Base-by-base conservation (phyloP, 2,888 invertebrate species). In the Cybosia mesomella region DNA sequence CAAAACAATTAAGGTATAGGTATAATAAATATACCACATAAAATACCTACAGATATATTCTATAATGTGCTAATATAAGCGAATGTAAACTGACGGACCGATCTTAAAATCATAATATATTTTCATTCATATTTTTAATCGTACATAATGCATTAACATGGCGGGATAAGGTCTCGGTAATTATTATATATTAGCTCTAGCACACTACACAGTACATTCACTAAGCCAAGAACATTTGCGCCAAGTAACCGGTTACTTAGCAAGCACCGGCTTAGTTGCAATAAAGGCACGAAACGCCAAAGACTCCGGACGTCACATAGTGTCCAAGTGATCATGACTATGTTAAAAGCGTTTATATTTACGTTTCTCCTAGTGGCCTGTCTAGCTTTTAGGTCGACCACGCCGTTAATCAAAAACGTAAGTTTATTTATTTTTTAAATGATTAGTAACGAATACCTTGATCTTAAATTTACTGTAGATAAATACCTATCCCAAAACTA, bases 351-450 rank as follows among this genome's bases (percentile, higher is more conserved):
- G n/a, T 67, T 77, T 0, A 34, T 77, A 34, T 34, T 85, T 18
- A 64, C 74, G 21, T 54, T 81, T 58, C 22, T 85, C 28, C 39
- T 81, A 28, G 74, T 74, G 9, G 67, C 72, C 28, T 74, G 83
- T 67, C 77, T 75, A 22, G 87, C 85, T 1, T 88, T 81, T 66
- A 85, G 85, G 70, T 69, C 87, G 2, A 77, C 84, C 10, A 83
- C 89, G 18, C 93, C 93, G 43, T 82, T 94, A 11, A 93, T 94
- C 76, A 93, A 90, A 83, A 92, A 89, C 74, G 93, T 93, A 85
- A 92, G 92, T 92, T 54, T 43, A 34, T 34, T 63, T 58, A 39
- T 92, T 54, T 43, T 32, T 34, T 63, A 57, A 39, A 36, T 18
- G 49, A 21, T 9, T 62, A 49, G 11, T 53, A 7, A 21, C 7